Conservation (phyloP, 2,888 invertebrate species). For the Tenthredo amoena region DNA sequence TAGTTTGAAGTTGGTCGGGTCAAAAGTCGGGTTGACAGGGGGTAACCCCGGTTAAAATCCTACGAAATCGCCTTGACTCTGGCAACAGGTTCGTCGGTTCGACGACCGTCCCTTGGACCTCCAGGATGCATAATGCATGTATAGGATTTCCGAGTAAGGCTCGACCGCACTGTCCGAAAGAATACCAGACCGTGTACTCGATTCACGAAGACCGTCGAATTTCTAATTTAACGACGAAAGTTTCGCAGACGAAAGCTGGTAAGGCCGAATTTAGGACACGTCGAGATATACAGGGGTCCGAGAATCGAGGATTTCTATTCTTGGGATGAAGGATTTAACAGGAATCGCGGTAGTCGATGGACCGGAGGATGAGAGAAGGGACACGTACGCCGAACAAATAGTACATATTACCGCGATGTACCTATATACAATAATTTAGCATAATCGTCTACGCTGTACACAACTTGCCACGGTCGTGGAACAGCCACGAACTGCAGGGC, state of each 20-base stretch:
- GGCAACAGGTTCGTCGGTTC: constrained; percentile 60
- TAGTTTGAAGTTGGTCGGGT: background rate
- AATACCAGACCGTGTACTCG: background rate
- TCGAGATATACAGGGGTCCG: background rate
- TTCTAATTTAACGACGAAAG: constrained; percentile 3
- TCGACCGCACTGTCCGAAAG: background rate
- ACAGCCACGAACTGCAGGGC: constrained; percentile 64
- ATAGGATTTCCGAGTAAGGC: background rate
- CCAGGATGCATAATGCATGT: constrained; percentile 58
- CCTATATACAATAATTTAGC: constrained; percentile 69
- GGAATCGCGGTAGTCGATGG: background rate
- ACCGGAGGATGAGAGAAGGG: background rate
- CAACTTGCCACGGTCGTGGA: constrained; percentile 46
- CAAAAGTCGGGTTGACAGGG: constrained; percentile 43
- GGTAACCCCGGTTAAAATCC: constrained; percentile 52
- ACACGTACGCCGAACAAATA: constrained; percentile 61
- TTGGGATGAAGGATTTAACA: background rate
- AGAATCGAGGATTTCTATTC: background rate
- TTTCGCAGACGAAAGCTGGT: background rate
- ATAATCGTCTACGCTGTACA: constrained; percentile 67
- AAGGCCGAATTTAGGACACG: background rate
- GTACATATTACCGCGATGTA: constrained; percentile 57
- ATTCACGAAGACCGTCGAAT: background rate
- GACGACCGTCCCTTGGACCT: constrained; percentile 40
- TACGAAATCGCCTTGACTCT: constrained; percentile 57